Base-by-base conservation (phyloP, 2,888 invertebrate genomes). In the Sphaeridia pumilis region DNA sequence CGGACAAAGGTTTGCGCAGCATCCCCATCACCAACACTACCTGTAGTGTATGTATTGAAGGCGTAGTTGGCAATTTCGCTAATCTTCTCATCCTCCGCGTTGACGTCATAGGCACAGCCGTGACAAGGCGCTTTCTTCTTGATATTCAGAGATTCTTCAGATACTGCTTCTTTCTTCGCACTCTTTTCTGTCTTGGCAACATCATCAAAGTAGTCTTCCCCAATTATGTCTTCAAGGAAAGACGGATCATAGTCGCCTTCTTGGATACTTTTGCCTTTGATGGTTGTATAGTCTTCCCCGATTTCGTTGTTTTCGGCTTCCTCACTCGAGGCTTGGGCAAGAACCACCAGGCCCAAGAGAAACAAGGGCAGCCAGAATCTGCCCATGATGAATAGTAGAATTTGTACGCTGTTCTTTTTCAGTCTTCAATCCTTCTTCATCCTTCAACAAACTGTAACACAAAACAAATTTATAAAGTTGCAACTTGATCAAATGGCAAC, bases 71-170 rank as follows among this genome's bases (percentile, higher is more conserved):
- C 63, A 34, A 66, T 57, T 21, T 65, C 58, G 45, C 63, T 54
- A 25, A 66, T 56, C 31, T 60, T 60, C 10, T 57, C 53, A 48
- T 62, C 58, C 28, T 62, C 55, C 4, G 56, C 46, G 46, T 66
- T 58, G 14, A 65, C 55, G 28, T 65, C 65, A 14, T 35, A 46
- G 0, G 61, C 56, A 55, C 67, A 67, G 4, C 67, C 67, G 21
- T 54, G 43, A 36, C 67, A 67, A 10, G 54, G 52, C 1, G 60
- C 55, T 10, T 48, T 54, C 17, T 56, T 54, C n/a, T 56, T 57
- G 1, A 59, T 52, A 3, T 58, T 51, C 35, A 43, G 46, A 12
- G 59, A 46, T 34, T 55, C 60, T 12, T 56, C 59, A 4, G 20
- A 43, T 4, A n/a, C 52, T 10, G 4, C 21, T n/a, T 53, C 24